Percentiles rank a stretch among this genome's conserved stretches.
Conservation (phyloP, 2,113 vertebrate genomes). For the Trogon melanurus region DNA sequence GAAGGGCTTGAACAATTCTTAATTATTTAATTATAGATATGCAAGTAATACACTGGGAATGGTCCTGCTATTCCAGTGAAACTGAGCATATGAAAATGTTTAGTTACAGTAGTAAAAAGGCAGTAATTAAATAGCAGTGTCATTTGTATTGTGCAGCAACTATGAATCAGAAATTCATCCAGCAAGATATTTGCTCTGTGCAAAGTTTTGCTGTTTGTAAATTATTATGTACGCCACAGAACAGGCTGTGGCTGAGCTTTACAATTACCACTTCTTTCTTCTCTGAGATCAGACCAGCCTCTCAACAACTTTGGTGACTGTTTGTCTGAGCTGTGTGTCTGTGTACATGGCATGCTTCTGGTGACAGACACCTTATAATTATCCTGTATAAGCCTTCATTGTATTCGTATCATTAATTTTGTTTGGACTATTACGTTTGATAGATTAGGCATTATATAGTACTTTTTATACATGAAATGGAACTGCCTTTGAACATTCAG, state of each 20-base stretch:
- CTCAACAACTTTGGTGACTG: conserved; percentile 62
- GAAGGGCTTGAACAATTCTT: conserved; percentile 81
- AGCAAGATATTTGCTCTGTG: conserved; percentile 40
- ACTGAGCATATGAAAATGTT: conserved; percentile 80
- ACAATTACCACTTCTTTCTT: conserved; percentile 26
- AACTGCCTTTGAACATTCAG: conserved; percentile 86
- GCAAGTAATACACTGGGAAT: conserved; percentile 80
- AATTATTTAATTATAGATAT: conserved; percentile 86
- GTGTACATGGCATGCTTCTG: conserved; percentile 44
- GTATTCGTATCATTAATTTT: conserved; percentile 83
- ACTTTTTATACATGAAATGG: conserved; percentile 81
- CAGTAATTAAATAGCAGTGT: conserved; percentile 79
- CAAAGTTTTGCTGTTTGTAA: conserved; percentile 57
- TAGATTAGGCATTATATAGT: conserved; percentile 85
- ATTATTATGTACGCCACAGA: conserved; percentile 31
- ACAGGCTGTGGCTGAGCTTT: conserved; percentile 24
- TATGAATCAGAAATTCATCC: conserved; percentile 55
- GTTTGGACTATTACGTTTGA: conserved; percentile 84
- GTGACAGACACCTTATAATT: conserved; percentile 82
- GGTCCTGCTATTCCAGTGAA: conserved; percentile 80
- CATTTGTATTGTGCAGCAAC: conserved; percentile 66
- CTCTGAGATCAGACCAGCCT: conserved; percentile 23
- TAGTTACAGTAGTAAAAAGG: conserved; percentile 79
- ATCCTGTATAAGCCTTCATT: conserved; percentile 77
- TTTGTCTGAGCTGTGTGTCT: conserved; percentile 53